Conservation (phyloP, 2,888 invertebrate species). For the Linhomoeus sp. region DNA sequence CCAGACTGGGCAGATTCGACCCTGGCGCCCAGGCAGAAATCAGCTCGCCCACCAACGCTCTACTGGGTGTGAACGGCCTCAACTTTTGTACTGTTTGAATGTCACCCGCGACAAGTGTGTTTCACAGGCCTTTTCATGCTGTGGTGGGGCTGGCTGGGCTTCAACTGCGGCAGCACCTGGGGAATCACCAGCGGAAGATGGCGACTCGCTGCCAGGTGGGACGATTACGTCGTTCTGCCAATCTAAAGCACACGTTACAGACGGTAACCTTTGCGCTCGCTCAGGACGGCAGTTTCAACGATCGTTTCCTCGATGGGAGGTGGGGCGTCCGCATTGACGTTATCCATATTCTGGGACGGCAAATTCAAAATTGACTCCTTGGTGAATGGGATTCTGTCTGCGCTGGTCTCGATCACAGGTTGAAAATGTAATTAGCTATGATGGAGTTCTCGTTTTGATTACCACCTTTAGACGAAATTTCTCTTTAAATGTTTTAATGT, state of each 20-base stretch:
- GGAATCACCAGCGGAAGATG: slow-evolving; percentile 17
- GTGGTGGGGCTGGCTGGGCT: slow-evolving; percentile 21
- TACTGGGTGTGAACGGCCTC: no score
- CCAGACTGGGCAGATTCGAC: slow-evolving; percentile 20
- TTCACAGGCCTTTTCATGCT: slow-evolving; percentile 18
- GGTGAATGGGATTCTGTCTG: slow-evolving; percentile 16
- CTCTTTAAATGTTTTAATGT: no score
- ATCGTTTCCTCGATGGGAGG: slow-evolving; percentile 21
- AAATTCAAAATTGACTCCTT: slow-evolving; percentile 11
- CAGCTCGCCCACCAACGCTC: slow-evolving; percentile 17
- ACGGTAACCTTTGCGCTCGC: no score
- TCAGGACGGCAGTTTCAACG: slow-evolving; percentile 17
- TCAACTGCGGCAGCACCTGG: slow-evolving; percentile 18
- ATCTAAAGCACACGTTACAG: neutral
- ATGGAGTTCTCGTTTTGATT: no score
- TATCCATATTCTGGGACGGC: slow-evolving; percentile 14
- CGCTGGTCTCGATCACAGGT: slow-evolving; percentile 17
- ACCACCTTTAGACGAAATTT: neutral
- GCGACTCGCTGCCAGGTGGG: slow-evolving; percentile 14
- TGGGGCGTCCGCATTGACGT: slow-evolving; percentile 17
- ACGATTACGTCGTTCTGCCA: no score
- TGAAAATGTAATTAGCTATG: no score
- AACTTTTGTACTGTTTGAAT: no score
- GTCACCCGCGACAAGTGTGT: no score
- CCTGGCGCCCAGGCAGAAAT: slow-evolving; percentile 15